A percentile compares a stretch with the other conserved stretches of the same genome.
These are phyloP conservation scores for Caenorhabditis brenneri DNA, from an alignment of 1,140 invertebrate genomes.

Conservation along the genomic window DNA sequence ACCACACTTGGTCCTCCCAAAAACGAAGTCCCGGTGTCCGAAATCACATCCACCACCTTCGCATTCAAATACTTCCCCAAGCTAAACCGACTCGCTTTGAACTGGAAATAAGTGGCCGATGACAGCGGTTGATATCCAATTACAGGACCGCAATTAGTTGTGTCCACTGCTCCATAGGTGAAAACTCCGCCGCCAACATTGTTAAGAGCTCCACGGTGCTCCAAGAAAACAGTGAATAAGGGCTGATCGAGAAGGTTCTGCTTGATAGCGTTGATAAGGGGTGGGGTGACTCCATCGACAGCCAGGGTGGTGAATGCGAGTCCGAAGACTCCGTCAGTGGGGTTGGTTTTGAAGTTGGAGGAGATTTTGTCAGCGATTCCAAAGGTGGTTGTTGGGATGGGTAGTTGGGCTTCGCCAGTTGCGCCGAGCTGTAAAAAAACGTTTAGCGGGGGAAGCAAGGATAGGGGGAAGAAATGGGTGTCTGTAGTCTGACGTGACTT, in stretches of 20 bases:
- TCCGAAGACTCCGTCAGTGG: conserved; percentile 54
- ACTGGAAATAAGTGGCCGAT: conserved; percentile 54
- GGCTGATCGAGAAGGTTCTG: conserved; percentile 45
- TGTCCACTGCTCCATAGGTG: conserved; percentile 56
- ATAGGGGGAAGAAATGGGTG: too few relatives aligned
- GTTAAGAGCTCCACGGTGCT: background rate
- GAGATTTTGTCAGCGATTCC: conserved; percentile 48
- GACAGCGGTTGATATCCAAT: conserved; percentile 55
- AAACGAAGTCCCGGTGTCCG: conserved; percentile 53
- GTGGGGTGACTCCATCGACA: conserved; percentile 48
- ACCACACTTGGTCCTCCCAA: conserved; percentile 35
- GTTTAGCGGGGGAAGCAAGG: too few relatives aligned
- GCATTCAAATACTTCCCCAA: conserved; percentile 52
- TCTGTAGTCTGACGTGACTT: too few relatives aligned
- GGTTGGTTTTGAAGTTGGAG: conserved; percentile 34
- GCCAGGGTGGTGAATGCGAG: conserved; percentile 52
- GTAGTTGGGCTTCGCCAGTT: conserved; percentile 27
- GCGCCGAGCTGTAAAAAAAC: conserved; percentile 45
- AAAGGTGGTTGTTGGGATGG: conserved; percentile 50
- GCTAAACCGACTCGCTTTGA: conserved; percentile 49
- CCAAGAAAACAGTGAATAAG: conserved; percentile 47
- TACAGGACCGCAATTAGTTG: conserved; percentile 49
- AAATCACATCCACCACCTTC: conserved; percentile 54
- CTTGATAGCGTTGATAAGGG: conserved; percentile 52
- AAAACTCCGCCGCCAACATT: conserved; percentile 51